Percentiles rank a stretch among this genome's conserved stretches.
Conservation (phyloP, 2,113 vertebrate species). For the Polyodon spathula region DNA sequence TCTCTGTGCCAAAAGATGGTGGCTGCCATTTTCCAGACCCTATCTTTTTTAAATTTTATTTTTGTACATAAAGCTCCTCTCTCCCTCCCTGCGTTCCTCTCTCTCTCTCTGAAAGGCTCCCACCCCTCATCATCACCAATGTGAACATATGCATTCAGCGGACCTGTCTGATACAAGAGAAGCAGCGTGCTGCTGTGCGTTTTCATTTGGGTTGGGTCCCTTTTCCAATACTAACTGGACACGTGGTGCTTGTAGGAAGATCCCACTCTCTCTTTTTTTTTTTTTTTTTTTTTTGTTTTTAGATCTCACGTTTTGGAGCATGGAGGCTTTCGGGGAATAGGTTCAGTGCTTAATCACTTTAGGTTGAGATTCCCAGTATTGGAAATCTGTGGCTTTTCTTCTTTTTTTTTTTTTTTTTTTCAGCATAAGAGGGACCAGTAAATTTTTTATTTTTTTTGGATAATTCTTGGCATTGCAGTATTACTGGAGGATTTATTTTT, state of each 20-base stretch:
- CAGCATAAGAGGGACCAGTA: background rate
- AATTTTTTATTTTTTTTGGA: background rate
- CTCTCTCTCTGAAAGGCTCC: background rate
- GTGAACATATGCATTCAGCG: background rate
- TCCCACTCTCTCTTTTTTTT: no score
- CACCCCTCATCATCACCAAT: background rate
- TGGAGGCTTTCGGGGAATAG: no score
- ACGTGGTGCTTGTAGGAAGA: no score
- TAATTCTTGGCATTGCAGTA: background rate
- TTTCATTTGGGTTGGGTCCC: background rate
- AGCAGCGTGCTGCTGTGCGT: background rate
- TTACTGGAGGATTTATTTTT: background rate
- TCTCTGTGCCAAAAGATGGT: conserved; percentile 15
- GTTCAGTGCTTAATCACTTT: no score
- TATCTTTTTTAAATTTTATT: background rate
- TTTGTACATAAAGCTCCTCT: background rate
- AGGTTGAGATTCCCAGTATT: no score
- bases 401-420: no score
- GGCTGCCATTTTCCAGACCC: background rate
- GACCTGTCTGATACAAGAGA: background rate
- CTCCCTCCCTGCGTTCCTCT: background rate
- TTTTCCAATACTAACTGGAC: no score
- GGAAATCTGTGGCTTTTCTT: no score
- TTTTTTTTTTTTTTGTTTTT: no score
- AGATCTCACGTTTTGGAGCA: no score